Percentiles rank a stretch among this genome's conserved stretches.
phyloP scores from a whole-genome alignment of 2,888 invertebrate species.

The Meteorus colon region DNA sequence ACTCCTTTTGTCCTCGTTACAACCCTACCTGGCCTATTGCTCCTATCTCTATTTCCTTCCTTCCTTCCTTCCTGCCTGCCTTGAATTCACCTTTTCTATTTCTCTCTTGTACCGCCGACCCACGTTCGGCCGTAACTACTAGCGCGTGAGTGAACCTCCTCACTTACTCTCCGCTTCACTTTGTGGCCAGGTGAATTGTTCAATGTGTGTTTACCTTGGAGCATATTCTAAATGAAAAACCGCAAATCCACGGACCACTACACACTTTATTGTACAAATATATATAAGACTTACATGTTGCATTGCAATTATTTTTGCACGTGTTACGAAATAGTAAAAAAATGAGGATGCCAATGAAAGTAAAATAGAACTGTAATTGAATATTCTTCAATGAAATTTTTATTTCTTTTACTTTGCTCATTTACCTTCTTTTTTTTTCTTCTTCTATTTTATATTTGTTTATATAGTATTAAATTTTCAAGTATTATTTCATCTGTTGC shows the following conservation, averaged over 20 bases:
- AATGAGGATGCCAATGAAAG: neutral
- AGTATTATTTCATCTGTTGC: no score
- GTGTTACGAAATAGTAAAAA: neutral
- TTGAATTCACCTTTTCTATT: conserved; percentile 35
- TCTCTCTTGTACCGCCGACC: conserved; percentile 16
- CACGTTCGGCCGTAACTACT: conserved; percentile 23
- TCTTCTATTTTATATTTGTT: no score
- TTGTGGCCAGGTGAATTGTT: conserved; percentile 20
- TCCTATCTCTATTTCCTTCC: conserved; percentile 35
- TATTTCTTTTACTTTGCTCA: no score
- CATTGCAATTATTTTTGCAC: neutral
- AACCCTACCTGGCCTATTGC: conserved; percentile 32
- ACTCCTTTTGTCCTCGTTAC: conserved; percentile 55
- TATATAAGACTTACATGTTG: neutral
- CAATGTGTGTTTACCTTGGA: conserved; percentile 7
- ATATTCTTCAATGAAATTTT: neutral
- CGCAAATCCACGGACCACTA: neutral
- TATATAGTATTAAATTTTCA: no score
- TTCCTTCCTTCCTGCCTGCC: conserved; percentile 36
- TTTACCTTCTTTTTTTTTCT: no score
- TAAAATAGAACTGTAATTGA: neutral
- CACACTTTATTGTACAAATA: neutral
- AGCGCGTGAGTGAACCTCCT: conserved; percentile 16
- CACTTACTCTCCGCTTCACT: neutral
- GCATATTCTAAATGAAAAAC: conserved; percentile 1